A percentile compares a stretch with the other conserved stretches of the same genome.
These are phyloP conservation scores for Gasterosteus nipponicus DNA, from an alignment of 2,113 vertebrate species.

Conservation along the genomic window DNA sequence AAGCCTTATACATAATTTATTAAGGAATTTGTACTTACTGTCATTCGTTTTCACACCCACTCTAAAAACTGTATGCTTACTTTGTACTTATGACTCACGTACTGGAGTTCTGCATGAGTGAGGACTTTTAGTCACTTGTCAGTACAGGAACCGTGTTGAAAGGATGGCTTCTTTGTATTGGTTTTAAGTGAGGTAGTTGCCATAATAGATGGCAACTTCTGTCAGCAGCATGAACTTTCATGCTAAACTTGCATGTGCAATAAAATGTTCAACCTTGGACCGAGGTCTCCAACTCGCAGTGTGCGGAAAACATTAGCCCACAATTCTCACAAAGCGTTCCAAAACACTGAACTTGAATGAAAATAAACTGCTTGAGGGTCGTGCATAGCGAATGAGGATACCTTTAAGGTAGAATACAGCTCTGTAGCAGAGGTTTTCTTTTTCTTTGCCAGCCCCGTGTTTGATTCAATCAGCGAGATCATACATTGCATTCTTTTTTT, in stretches of 20 bases:
- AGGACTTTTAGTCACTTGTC: conserved; percentile 63
- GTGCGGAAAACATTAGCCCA: conserved; percentile 57
- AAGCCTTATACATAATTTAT: background rate
- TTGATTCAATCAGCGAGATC: conserved; percentile 64
- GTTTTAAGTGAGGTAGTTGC: conserved; percentile 56
- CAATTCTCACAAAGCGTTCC: conserved; percentile 47
- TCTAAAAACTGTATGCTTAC: conserved; percentile 1
- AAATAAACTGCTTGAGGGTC: conserved; percentile 52
- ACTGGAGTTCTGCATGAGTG: conserved; percentile 60
- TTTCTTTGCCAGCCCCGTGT: conserved; percentile 51
- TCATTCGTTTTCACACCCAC: background rate
- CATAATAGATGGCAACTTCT: conserved; percentile 73
- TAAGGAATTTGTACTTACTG: background rate
- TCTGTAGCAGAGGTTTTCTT: conserved; percentile 22
- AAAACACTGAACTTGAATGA: conserved; percentile 44
- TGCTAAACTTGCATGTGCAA: conserved; percentile 60
- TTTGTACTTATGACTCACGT: conserved; percentile 18
- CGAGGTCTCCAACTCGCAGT: conserved; percentile 45
- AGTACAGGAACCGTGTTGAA: conserved; percentile 66
- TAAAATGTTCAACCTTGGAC: conserved; percentile 58
- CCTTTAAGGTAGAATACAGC: conserved; percentile 13
- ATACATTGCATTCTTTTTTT: conserved; percentile 47
- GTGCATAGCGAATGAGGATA: background rate
- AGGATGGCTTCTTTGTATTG: conserved; percentile 65
- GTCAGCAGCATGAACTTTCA: conserved; percentile 73